Evolutionary conservation across 2,888 invertebrate species (phyloP), one percentile per base, ranked within the genome.

Genomic region (Carpatolechia fugitivella): DNA sequence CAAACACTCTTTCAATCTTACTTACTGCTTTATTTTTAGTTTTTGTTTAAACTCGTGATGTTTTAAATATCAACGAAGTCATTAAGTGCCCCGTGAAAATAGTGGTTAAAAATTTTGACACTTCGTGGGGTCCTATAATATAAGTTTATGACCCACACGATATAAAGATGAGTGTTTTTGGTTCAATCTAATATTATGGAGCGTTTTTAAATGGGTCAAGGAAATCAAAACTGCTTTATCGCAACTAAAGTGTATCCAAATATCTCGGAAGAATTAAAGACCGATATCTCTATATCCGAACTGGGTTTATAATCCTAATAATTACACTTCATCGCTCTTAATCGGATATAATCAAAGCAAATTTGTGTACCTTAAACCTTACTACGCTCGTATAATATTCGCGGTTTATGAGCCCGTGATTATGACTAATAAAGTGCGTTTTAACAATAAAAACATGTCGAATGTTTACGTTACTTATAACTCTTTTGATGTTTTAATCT

Each of bases 211-310:
- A n/a, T 75, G 73, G 82, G 66, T 63, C 79, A 78, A 82, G 82
- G 80, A 61, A 71, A 58, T 63, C 68, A 64, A 54, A 78, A 77
- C 72, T 66, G 70, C 69, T 76, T 77, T 68, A 76, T 74, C 69
- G 72, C 65, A 65, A 71, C 66, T 80, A 76, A 80, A 77, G 71
- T 67, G 62, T 68, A 69, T 69, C 67, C 69, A 75, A 77, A 77
- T 76, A 76, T n/a, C 73, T 70, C 68, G 66, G 64, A 64, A 62
- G 64, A 65, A 66, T n/a, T n/a, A n/a, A n/a, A n/a, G n/a, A 71
- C 69, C 70, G 58, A 61, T 55, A 74, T 69, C 72, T 66, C 72
- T 67, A 70, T 72, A 69, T 68, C 69, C 72, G 72, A 77, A 73
- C 69, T 69, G 68, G 74, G 77, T 82, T 82, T 79, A 81, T 47